These are phyloP conservation scores for Sebastes diploproa DNA, from an alignment of 2,797 vertebrate species.

Conservation along the genomic window DNA sequence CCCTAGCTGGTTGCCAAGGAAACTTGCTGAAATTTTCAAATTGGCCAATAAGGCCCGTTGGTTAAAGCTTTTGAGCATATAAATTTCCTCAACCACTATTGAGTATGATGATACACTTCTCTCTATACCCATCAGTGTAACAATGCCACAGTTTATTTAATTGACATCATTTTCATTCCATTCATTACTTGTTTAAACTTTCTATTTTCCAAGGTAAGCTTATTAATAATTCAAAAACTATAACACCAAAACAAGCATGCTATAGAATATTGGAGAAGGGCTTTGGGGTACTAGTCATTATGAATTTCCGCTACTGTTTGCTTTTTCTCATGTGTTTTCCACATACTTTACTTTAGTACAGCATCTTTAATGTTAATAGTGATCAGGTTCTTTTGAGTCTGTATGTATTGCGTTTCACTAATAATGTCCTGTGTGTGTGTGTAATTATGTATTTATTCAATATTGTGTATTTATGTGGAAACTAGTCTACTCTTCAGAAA, in stretches of 20 bases:
- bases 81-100: not conserved
- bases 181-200: not conserved
- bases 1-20: conserved; percentile 57
- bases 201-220: not conserved
- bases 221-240: not conserved
- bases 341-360: not conserved
- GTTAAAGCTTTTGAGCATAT: conserved; percentile 22
- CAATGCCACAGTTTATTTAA: conserved; percentile 9
- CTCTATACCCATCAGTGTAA: conserved; percentile 1
- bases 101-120: not conserved
- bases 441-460: not conserved
- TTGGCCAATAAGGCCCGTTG: conserved; percentile 22
- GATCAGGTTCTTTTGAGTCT: not conserved
- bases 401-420: not conserved
- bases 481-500: not conserved
- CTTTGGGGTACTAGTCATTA: not conserved
- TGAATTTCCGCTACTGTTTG: not conserved
- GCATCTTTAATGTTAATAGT: not conserved
- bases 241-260: not conserved
- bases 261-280: not conserved
- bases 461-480: not conserved
- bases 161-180: not conserved
- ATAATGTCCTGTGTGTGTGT: not conserved
- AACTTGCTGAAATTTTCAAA: conserved; percentile 56
- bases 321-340: not conserved